Evolutionary conservation across 2,888 invertebrate genomes (phyloP).

Genomic region (Conchocele bisecta): DNA sequence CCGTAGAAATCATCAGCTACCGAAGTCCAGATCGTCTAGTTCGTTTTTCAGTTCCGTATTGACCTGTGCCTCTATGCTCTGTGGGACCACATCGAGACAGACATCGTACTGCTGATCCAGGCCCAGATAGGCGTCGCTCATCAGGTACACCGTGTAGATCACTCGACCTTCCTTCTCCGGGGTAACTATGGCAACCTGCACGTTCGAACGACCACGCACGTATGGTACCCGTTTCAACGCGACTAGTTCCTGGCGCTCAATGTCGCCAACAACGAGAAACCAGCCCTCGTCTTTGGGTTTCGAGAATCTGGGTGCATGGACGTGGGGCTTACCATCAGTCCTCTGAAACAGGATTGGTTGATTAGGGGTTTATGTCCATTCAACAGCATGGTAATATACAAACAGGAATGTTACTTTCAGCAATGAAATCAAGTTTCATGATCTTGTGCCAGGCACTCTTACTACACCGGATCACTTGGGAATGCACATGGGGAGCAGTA

Average conservation of each 20-base stretch:
- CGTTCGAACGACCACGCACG: constrained; percentile 67
- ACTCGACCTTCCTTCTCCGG: constrained; percentile 86
- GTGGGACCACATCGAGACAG: constrained; percentile 79
- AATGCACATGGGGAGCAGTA: no score
- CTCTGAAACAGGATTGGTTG: no score
- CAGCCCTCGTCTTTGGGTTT: constrained; percentile 98
- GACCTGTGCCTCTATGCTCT: constrained; percentile 77
- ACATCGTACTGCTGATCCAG: constrained; percentile 94
- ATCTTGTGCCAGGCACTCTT: no score
- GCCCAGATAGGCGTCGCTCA: constrained; percentile 96
- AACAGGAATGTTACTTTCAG: no score
- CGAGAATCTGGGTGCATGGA: constrained; percentile 92
- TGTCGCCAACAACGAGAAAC: constrained; percentile 93
- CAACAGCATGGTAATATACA: no score
- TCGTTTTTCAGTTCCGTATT: constrained; percentile 74
- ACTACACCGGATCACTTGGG: no score
- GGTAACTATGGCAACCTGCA: constrained; percentile 86
- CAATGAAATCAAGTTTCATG: no score
- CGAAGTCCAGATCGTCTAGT: constrained; percentile 63
- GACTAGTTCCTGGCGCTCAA: constrained; percentile 88
- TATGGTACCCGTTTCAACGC: constrained; percentile 90
- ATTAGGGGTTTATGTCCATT: no score
- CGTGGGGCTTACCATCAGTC: constrained; percentile 86
- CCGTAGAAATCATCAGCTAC: constrained; percentile 18
- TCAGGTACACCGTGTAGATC: constrained; percentile 90